Evolutionary conservation across 2,113 vertebrate species (phyloP), one percentile per base, ranked within the genome.

Genomic region (Mobula hypostoma): DNA sequence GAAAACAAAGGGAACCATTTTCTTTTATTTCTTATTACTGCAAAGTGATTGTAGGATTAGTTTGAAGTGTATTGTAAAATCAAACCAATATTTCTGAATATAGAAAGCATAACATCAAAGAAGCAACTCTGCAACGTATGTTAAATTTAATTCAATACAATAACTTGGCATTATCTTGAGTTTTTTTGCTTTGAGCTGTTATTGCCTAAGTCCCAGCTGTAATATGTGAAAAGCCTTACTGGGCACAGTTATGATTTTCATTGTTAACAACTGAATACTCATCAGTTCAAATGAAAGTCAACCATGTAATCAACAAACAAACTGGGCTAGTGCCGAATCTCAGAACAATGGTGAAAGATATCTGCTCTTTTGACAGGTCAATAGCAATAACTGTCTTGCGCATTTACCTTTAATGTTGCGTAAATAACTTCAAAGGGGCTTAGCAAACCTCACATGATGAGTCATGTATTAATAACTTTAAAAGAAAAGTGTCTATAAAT

Each of bases 321-420:
- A 92, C 66, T 92, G 66, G 68, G 66, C 32, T 48, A 88, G 2
- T 92, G 90, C 66, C 90, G 5, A 72, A 36, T 24, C 17, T 92
- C 68, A 48, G 66, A 92, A 72, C 90, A 92, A 74, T 92, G 32
- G 68, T 92, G 90, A 92, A 92, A 92, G 90, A 92, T 9, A 92
- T 92, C 17, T 72, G 70, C 40, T 92, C 36, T 72, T 36, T 27
- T 92, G 66, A 48, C 32, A 72, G 90, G 32, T 92, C 19, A 92
- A 27, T 32, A 32, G 66, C 90, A 92, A 92, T 40, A 72, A 92
- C 4, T 27, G 68, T 17, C 90, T 72, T 92, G 90, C 8, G 24
- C 68, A 40, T 92, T 92, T 72, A 63, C 21, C 72, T 92, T 70
- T 92, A 72, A 72, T 40, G 32, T 70, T 72, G 19, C 19, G 11